These are phyloP conservation scores for Malurus leucopterus DNA, from an alignment of 2,797 vertebrate species.

Conservation along the genomic window DNA sequence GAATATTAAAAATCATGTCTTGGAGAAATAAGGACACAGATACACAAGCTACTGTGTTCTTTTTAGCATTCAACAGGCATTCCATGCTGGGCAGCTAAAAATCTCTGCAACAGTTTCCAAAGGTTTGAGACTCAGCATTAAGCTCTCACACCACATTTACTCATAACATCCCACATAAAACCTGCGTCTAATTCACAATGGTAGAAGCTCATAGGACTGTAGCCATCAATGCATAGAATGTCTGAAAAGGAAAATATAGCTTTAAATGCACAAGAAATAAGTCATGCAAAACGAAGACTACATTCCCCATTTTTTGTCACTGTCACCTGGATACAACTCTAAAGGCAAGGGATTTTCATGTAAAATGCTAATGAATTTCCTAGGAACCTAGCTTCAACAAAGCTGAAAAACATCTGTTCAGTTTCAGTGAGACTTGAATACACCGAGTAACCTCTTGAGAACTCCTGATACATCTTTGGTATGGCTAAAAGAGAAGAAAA, in stretches of 20 bases:
- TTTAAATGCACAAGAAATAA: not conserved
- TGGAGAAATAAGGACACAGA: not conserved
- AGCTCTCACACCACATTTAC: not conserved
- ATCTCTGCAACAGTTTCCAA: not conserved
- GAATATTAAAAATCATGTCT: not conserved
- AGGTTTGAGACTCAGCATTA: not conserved
- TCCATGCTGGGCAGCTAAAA: not conserved
- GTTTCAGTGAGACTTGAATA: conserved; percentile 2
- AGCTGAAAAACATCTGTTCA: conserved; percentile 9
- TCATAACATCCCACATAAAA: not conserved
- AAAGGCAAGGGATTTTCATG: not conserved
- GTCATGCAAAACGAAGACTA: not conserved
- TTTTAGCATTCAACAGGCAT: not conserved
- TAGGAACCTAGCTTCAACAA: not conserved
- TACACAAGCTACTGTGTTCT: not conserved
- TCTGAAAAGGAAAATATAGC: not conserved
- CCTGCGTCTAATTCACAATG: not conserved
- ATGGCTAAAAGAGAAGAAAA: not conserved
- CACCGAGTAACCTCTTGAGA: not conserved
- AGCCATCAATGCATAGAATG: not conserved
- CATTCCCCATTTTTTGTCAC: not conserved
- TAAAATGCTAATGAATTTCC: conserved; percentile 30
- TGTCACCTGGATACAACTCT: not conserved
- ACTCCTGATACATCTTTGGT: not conserved
- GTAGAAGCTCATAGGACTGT: not conserved